Evolutionary conservation across 2,888 invertebrate genomes (phyloP).

Genomic region (Ichneumoninae sp.): DNA sequence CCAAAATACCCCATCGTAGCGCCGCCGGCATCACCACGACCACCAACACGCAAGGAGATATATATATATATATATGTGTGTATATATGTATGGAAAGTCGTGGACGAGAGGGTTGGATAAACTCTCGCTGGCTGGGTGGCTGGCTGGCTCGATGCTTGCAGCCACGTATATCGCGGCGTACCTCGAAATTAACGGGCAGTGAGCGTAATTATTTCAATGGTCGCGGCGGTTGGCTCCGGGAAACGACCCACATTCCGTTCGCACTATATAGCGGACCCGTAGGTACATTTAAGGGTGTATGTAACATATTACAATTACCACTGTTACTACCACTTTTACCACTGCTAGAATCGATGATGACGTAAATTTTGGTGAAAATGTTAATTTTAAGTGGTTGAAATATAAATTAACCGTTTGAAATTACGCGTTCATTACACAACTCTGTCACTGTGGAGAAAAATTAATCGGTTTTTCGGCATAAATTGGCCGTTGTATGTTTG

Average conservation of each 20-base stretch:
- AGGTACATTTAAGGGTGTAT: conserved; percentile 7
- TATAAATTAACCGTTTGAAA: neutral
- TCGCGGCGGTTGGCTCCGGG: conserved; percentile 70
- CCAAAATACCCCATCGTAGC: conserved; percentile 9
- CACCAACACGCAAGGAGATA: neutral
- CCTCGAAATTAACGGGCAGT: conserved; percentile 82
- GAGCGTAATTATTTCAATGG: conserved; percentile 82
- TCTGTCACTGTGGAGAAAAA: neutral
- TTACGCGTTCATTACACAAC: neutral
- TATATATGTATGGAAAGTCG: conserved; percentile 27
- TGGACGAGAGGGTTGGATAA: conserved; percentile 42
- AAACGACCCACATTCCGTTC: conserved; percentile 68
- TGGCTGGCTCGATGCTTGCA: conserved; percentile 56
- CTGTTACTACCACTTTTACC: neutral
- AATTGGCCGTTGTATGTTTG: neutral
- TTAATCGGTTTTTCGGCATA: neutral
- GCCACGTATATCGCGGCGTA: conserved; percentile 73
- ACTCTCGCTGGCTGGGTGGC: conserved; percentile 47
- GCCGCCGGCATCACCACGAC: conserved; percentile 1
- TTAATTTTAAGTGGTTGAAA: neutral
- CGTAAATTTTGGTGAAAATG: neutral
- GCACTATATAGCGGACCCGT: conserved; percentile 38
- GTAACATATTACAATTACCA: conserved; percentile 11
- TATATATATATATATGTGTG: conserved; percentile 25
- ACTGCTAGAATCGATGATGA: neutral